These are phyloP conservation scores for Salvelinus sp. DNA, from an alignment of 2,113 vertebrate genomes.

Conservation along the genomic window DNA sequence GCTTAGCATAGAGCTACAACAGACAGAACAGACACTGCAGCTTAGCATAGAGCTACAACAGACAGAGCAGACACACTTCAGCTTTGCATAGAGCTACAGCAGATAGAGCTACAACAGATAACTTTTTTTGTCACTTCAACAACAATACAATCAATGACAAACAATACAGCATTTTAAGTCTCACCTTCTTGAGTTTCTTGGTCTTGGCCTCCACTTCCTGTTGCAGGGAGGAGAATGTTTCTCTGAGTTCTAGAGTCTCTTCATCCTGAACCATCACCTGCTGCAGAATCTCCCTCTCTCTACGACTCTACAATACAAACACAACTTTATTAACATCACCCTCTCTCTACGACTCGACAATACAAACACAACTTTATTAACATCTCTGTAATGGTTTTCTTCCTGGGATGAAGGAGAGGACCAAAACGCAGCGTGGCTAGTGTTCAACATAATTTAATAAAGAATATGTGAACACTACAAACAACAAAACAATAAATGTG, in stretches of 20 bases:
- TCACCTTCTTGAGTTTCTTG: conserved; percentile 82
- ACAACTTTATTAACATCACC: conserved; percentile 44
- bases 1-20: no score
- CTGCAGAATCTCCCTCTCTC: conserved; percentile 93
- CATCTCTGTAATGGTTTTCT: no score
- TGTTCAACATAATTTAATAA: no score
- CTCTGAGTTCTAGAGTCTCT: conserved; percentile 92
- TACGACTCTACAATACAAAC: conserved; percentile 77
- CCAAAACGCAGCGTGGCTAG: no score
- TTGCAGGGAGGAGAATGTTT: conserved; percentile 92
- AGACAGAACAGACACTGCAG: no score
- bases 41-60: no score
- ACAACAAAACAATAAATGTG: no score
- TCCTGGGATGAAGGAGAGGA: no score
- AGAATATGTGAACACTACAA: no score
- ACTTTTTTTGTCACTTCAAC: no score
- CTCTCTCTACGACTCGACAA: conserved; percentile 78
- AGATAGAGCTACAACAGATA: conserved; percentile 75
- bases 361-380: conserved; percentile 2
- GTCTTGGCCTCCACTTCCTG: conserved; percentile 98
- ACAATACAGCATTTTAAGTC: not conserved
- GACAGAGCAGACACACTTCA: not conserved
- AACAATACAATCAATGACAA: no score
- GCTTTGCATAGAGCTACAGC: not conserved
- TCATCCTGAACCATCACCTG: conserved; percentile 89